Base-by-base conservation (phyloP, 37 sponge, comb jelly and placozoan species). In the Spongia lamella region DNA sequence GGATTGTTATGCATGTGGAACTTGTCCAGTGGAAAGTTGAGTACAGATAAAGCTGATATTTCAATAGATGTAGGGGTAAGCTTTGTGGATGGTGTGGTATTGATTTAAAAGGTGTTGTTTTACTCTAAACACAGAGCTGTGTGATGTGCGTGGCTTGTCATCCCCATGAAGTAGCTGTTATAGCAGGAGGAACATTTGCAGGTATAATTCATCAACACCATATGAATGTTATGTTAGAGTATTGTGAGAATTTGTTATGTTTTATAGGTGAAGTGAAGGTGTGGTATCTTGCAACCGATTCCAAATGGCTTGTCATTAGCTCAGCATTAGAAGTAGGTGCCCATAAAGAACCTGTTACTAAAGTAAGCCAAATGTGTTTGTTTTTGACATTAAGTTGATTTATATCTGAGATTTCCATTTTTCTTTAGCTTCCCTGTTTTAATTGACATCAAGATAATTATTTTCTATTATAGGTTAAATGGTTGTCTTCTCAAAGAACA, bases 1-100 rank as follows among this genome's bases (percentile, higher is more conserved):
- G 76, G 88, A 29, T 15, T 38, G 35, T 59, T 94, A 54, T 94
- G 94, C 73, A 91, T 84, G 15, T 94, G 94, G 94, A 82, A 90
- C 69, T 17, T 94, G 61, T 81, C 90, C 53, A 63, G 92, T 49
- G 43, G 79, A 20, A 76, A 63, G 11, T 30, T 90, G 31, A 77
- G 84, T 56, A 22, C 76, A 56, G 58, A 56, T 47, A 94, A 79
- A 61, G 88, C 94, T 15, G 86, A 91, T 61, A 69, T 80, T 53
- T 64, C 40, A 37, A 86, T 94, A 43, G 94, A 90, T 16, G 55
- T 82, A 15, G 75, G 82, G 7, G 90, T 89, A 66, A 80, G 90
- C n/a, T n/a, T n/a, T n/a, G n/a, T n/a, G n/a, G n/a, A n/a, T n/a
- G n/a, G n/a, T n/a, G n/a, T n/a, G n/a, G n/a, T n/a, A n/a, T n/a